A percentile compares a stretch with the other conserved stretches of the same genome.
phyloP scores from a whole-genome alignment of 1,140 invertebrate species.

The Cotesia glomerata region DNA sequence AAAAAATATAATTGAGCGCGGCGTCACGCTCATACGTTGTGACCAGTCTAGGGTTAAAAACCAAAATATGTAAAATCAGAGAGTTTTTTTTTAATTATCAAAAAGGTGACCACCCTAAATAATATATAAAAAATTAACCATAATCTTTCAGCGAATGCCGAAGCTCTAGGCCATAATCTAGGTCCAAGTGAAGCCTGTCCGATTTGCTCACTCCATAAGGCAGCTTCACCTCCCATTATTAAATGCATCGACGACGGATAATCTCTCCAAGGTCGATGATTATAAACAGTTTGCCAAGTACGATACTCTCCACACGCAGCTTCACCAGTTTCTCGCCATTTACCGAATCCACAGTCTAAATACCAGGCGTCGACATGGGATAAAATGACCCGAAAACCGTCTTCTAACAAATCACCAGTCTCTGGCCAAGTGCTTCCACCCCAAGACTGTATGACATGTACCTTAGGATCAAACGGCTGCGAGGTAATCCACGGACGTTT shows the following conservation, averaged over 20 bases:
- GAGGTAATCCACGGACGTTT: constrained; percentile 72
- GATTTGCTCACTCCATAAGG: constrained; percentile 76
- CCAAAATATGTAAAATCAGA: too few species aligned
- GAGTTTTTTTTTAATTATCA: not conserved
- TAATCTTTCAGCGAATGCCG: constrained; percentile 70
- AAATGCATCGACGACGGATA: constrained; percentile 55
- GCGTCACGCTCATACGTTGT: too few species aligned
- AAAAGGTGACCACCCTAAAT: not conserved
- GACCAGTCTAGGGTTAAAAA: too few species aligned
- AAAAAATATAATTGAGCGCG: too few species aligned
- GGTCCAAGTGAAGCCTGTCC: constrained; percentile 68
- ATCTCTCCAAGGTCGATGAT: constrained; percentile 76
- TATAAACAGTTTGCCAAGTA: constrained; percentile 84
- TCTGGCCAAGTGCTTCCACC: constrained; percentile 78
- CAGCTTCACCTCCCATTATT: constrained; percentile 72
- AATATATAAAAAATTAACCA: constrained; percentile 50
- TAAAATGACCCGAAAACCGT: constrained; percentile 78
- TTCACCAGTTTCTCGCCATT: constrained; percentile 74
- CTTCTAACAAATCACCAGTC: constrained; percentile 74
- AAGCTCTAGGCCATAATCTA: constrained; percentile 74
- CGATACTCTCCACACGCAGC: constrained; percentile 81
- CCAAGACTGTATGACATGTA: constrained; percentile 74
- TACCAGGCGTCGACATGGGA: constrained; percentile 88
- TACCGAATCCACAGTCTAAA: constrained; percentile 82
- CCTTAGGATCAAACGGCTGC: constrained; percentile 65